Evolutionary conservation across 2,888 invertebrate species (phyloP).

Genomic region (Spicauda simplicius): DNA sequence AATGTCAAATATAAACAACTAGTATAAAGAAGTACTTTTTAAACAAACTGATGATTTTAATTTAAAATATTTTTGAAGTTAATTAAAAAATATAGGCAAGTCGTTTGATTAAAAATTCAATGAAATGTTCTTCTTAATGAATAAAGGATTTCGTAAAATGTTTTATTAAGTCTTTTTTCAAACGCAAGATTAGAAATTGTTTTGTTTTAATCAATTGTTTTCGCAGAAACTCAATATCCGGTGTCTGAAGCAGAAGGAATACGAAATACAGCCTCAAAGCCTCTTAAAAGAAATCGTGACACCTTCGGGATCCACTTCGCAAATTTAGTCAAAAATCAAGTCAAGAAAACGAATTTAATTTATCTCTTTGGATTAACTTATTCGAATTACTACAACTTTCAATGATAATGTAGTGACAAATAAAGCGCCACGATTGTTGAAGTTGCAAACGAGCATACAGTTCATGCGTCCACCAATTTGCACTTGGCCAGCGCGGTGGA

Average conservation of each 20-base stretch:
- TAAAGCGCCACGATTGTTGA: too few relatives aligned
- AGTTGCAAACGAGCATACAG: too few relatives aligned
- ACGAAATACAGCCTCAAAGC: conserved; percentile 23
- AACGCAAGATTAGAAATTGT: background rate
- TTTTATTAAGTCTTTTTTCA: background rate
- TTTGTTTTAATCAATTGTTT: conserved; percentile 29
- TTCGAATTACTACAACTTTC: background rate
- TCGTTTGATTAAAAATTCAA: too few relatives aligned
- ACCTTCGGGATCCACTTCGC: conserved; percentile 16
- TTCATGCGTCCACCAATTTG: too few relatives aligned
- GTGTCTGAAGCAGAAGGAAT: conserved; percentile 16
- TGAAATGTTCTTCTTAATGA: too few relatives aligned
- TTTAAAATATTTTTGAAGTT: too few relatives aligned
- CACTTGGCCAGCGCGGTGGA: too few relatives aligned
- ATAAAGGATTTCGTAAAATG: background rate
- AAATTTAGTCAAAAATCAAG: conserved; percentile 12
- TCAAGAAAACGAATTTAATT: background rate
- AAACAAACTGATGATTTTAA: too few relatives aligned
- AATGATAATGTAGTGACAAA: too few relatives aligned
- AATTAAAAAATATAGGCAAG: too few relatives aligned
- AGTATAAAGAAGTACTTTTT: too few relatives aligned
- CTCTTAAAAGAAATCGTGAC: conserved; percentile 29
- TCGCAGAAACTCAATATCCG: conserved; percentile 24
- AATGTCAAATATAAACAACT: too few relatives aligned
- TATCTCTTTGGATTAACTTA: background rate